phyloP scores from a whole-genome alignment of 1,140 invertebrate species.

The Lordiphosa clarofinis region DNA sequence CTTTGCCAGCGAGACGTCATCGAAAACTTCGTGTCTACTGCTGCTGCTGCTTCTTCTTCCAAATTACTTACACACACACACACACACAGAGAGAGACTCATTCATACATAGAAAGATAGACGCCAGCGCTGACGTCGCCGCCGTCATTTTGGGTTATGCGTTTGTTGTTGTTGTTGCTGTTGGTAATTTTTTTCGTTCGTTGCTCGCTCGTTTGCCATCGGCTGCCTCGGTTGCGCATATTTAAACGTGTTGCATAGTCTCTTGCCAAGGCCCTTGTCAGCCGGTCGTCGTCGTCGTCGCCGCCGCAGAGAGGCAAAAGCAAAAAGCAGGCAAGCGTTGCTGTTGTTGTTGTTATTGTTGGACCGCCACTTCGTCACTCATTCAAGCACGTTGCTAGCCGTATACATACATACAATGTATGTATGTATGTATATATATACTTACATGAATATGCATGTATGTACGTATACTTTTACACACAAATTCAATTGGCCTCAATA shows the following conservation, averaged over 20 bases:
- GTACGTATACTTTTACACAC: conserved; percentile 35
- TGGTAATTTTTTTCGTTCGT: conserved; percentile 38
- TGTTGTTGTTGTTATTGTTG: conserved; percentile 18
- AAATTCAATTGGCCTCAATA: conserved; percentile 78
- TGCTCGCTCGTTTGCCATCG: conserved; percentile 60
- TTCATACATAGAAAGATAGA: conserved; percentile 1
- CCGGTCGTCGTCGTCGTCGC: conserved; percentile 28
- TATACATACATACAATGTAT: conserved; percentile 35
- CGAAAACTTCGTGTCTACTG: conserved; percentile 43
- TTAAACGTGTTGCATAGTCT: conserved; percentile 76
- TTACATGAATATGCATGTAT: conserved; percentile 1
- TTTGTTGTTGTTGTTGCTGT: conserved; percentile 29
- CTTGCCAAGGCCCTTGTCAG: conserved; percentile 68
- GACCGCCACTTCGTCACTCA: conserved; percentile 58
- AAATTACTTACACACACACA: conserved; percentile 51
- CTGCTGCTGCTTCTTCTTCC: conserved; percentile 45
- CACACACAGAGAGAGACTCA: conserved; percentile 14
- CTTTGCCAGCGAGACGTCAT: conserved; percentile 55
- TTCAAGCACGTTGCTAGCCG: conserved; percentile 64
- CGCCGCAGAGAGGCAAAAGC: conserved; percentile 19
- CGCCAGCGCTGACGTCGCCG: conserved; percentile 15
- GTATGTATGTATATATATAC: conserved; percentile 1
- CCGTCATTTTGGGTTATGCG: conserved; percentile 42
- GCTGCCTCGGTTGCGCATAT: conserved; percentile 71
- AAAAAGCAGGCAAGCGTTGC: conserved; percentile 42